Conservation (phyloP, 2,888 invertebrate species). For the Parasteatoda lunata region DNA sequence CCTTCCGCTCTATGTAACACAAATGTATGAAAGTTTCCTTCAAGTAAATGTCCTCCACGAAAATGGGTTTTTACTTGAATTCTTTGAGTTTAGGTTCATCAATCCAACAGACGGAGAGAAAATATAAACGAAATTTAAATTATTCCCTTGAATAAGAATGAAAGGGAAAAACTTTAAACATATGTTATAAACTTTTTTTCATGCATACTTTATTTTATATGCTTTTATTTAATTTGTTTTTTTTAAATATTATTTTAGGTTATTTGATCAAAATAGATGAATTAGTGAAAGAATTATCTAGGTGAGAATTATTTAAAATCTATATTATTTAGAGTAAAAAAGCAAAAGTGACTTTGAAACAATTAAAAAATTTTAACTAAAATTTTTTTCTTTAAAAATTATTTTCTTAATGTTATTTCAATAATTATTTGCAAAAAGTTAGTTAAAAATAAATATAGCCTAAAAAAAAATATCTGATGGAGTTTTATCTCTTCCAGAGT, state of each 20-base stretch:
- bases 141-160: neutral
- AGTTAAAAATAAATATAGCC: conserved; percentile 52
- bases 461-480: conserved; percentile 51
- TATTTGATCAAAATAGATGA: conserved; percentile 60
- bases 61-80: too few species aligned
- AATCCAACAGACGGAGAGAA: neutral
- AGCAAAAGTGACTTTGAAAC: neutral
- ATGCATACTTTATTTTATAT: too few species aligned
- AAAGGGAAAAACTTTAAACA: neutral
- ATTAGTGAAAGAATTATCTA: conserved; percentile 48
- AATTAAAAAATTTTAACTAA: too few species aligned
- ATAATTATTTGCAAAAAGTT: too few species aligned
- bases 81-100: too few species aligned
- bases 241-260: conserved; percentile 14
- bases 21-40: too few species aligned
- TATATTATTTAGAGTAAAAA: too few species aligned
- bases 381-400: too few species aligned
- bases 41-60: too few species aligned
- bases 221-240: too few species aligned
- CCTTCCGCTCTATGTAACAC: too few species aligned
- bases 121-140: neutral
- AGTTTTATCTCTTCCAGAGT: conserved; percentile 72
- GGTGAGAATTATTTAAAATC: conserved; percentile 28
- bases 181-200: conserved; percentile 12
- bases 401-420: too few species aligned